A percentile compares a stretch with the other conserved stretches of the same genome.
Conservation (phyloP, 2,797 vertebrate species). For the Dromococcyx pavoninus region DNA sequence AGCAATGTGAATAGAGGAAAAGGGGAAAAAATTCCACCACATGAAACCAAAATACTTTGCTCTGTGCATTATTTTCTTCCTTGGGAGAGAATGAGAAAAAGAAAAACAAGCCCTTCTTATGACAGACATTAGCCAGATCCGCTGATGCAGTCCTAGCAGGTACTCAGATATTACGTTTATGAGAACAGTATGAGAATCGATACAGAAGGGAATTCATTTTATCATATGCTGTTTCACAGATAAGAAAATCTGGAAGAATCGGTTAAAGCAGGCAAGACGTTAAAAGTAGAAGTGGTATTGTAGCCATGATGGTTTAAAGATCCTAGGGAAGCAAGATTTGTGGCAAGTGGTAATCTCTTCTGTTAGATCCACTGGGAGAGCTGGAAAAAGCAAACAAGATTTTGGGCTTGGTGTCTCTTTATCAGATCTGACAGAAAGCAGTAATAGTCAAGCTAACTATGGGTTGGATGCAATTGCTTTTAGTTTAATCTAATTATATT, state of each 20-base stretch:
- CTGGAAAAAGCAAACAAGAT: conserved; percentile 40
- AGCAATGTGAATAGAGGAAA: neutral
- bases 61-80: neutral
- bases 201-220: conserved; percentile 2
- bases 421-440: conserved; percentile 50
- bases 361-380: conserved; percentile 49
- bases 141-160: neutral
- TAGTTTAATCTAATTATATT: conserved; percentile 55
- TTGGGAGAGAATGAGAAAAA: neutral
- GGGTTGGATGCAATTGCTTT: conserved; percentile 37
- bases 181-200: neutral
- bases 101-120: neutral
- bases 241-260: conserved; percentile 19
- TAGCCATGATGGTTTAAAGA: neutral
- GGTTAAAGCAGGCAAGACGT: neutral
- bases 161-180: neutral
- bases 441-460: conserved; percentile 41
- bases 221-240: conserved; percentile 5
- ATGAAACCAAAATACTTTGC: neutral
- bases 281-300: neutral
- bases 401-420: conserved; percentile 8
- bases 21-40: neutral
- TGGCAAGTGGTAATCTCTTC: conserved; percentile 38
- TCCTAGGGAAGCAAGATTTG: conserved; percentile 12
- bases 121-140: neutral